Base-by-base conservation (phyloP, 2,797 vertebrate genomes). In the Notolabrus celidotus region DNA sequence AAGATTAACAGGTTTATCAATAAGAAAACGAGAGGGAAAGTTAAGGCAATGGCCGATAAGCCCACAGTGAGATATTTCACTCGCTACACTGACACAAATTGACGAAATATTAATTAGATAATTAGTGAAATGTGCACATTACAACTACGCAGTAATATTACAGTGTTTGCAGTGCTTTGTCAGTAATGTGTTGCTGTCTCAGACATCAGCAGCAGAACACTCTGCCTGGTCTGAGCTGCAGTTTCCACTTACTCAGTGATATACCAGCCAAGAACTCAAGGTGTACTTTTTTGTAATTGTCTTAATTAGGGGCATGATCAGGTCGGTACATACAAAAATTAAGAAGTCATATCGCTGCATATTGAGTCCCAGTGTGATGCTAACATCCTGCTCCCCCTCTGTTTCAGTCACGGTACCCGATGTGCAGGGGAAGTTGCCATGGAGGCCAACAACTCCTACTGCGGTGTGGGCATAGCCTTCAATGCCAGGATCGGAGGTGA, bases 371-470 rank as follows among this genome's bases (percentile, higher is more conserved):
- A 76, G 68, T 58, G 29, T 74, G 78, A 71, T 64, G 71, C 79
- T 68, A 67, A 85, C 72, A 66, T 69, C 65, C 46, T 62, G 57
- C 50, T 62, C 42, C 66, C 65, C 66, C 45, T 86, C 55, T 78
- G 47, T 79, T 76, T 49, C 75, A 92, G 91, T 55, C 91, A 92
- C 14, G 89, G 90, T 43, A 91, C 91, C 68, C 88, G 67, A 51
- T 94, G 91, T 90, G 91, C 90, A 79, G 86, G 88, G 39, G 90
- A 94, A 90, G 87, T 94, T 84, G 92, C 92, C 79, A 90, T 92
- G 89, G 92, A 94, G 85, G 89, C 89, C 86, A 93, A 89, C 67
- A 92, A 92, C 82, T 87, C 86, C 72, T 90, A 91, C 73, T 92
- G 91, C 20, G 83, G 79, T 82, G 83, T 93, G 84, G 86, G 86